Evolutionary conservation across 1,140 invertebrate genomes (phyloP), one percentile per base, ranked within the genome.

Genomic region (Heliconius nattereri): DNA sequence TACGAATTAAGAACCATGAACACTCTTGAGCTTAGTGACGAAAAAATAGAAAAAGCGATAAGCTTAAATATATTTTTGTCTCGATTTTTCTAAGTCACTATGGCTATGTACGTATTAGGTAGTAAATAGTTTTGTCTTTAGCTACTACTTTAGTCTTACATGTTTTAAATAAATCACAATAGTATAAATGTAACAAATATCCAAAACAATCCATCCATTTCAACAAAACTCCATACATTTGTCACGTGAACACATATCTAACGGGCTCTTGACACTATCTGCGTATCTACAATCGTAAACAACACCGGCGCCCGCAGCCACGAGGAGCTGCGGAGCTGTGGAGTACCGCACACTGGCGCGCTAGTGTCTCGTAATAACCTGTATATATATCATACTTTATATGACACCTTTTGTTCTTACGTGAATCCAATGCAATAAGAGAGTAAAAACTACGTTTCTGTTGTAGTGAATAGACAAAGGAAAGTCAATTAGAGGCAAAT

Each of bases 251-350:
- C 26, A 66, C n/a, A 66, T 66, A 26, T 29, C 54, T 66, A 76
- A 76, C 6, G 54, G 74, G 32, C 29, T 76, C 74, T 66, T 26
- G 60, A 76, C 74, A 66, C 54, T 76, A 76, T 76, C 60, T 76
- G 20, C 57, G 29, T 76, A 76, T 76, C 74, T 70, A 70, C 57
- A 76, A 76, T 76, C 74, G 60, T 76, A 76, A 76, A 76, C 74
- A 76, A 76, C 74, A 70, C 54, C 57, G 54, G 74, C 70, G 74
- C 74, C 70, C 37, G 35, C 74, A 40, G 37, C 74, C 23, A 75
- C 52, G 74, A 60, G 74, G 29, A 76, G 52, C 35, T 60, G 74
- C n/a, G 35, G 74, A 29, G 60, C n/a, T n/a, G 6, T 45, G 40
- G 40, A 75, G 73, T 75, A 35, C 73, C 52, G 57, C 74, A 76